Evolutionary conservation across 2,797 vertebrate species (phyloP).

Genomic region (Meriones psammophilus): DNA sequence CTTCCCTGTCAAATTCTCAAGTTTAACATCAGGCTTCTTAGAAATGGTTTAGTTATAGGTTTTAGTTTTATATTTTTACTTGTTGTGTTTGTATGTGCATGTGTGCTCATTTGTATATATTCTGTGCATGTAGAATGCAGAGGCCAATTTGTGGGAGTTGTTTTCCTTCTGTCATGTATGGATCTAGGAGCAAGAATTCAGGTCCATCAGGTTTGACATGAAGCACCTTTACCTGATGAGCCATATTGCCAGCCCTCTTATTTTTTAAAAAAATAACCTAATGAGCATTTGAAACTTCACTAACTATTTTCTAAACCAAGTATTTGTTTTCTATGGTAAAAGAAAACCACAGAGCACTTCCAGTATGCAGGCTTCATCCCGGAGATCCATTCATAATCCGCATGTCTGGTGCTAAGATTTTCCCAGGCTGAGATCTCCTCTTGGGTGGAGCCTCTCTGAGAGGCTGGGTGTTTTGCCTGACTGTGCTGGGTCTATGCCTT

Average conservation of each 20-base stretch:
- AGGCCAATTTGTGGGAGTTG: too few species aligned
- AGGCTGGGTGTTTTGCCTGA: accelerated
- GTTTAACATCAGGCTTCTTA: not conserved
- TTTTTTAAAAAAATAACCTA: not conserved
- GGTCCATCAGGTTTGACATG: too few species aligned
- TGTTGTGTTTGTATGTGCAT: not conserved
- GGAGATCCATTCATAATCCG: not conserved
- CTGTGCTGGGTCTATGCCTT: accelerated
- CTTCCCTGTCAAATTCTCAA: not conserved
- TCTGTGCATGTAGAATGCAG: not conserved
- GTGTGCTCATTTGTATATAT: too few species aligned
- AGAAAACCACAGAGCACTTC: not conserved
- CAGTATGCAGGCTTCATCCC: not conserved
- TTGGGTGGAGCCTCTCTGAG: too few species aligned
- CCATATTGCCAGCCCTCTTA: not conserved
- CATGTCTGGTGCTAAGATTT: not conserved
- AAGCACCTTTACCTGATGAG: not conserved
- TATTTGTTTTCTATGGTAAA: not conserved
- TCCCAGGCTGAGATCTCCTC: accelerated
- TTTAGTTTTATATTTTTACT: not conserved
- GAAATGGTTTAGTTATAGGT: not conserved
- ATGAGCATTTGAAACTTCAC: not conserved
- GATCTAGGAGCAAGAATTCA: not conserved
- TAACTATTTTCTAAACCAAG: not conserved
- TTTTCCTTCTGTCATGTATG: not conserved